Evolutionary conservation across 2,113 vertebrate species (phyloP), one percentile per base, ranked within the genome.

Genomic region (Mustelus asterias): DNA sequence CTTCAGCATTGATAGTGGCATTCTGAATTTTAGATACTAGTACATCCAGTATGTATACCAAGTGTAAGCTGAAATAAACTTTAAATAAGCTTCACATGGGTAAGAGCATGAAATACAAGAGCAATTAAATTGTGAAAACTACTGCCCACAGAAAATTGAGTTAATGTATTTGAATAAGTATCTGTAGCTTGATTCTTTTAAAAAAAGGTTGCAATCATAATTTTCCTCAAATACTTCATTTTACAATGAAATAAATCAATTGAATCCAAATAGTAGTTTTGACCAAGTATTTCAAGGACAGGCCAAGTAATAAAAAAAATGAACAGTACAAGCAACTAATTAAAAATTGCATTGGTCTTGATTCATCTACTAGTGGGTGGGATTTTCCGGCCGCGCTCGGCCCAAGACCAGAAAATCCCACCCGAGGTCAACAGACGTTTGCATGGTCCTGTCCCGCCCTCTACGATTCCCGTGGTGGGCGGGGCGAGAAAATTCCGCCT

Each of bases 41-140:
- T 63, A 60, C 54, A 63, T 63, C 29, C 58, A 60, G 26, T 67
- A 37, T 37, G 20, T 93, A 37, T n/a, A 93, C 18, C 33, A 65
- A 89, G 86, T 93, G 89, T n/a, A 93, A 93, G 16, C 60, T 65
- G n/a, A 65, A 93, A 65, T 65, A 63, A 90, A 90, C 60, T 93
- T 65, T 65, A 93, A 65, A 93, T 93, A 65, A 93, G 33, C 6
- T 65, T 33, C 16, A 22, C 16, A 24, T 37, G 33, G 60, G n/a
- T 93, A 22, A 37, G 89, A 5, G 8, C 89, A 22, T 93, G 18
- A 37, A 93, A 44, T 22, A 93, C 20, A 41, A 83, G 89, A 65
- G n/a, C 20, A 93, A 93, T 93, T 60, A 37, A 93, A 67, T 41
- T 65, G 60, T 67, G 58, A 93, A 93, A 93, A 7, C 4, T 60